Conservation (phyloP, 2,888 invertebrate species). For the Liodrosophila aerea region DNA sequence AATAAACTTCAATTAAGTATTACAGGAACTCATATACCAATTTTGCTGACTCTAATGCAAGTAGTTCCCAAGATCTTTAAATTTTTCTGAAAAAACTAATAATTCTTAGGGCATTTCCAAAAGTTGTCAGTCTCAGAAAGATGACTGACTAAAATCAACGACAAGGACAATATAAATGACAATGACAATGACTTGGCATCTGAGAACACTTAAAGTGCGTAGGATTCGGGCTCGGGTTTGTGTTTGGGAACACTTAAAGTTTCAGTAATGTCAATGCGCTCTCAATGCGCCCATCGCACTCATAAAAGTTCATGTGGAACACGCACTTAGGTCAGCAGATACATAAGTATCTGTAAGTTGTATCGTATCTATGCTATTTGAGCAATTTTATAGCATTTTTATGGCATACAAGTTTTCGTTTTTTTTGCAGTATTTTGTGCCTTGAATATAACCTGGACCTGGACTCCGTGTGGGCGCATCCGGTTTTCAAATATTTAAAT, state of each 20-base stretch:
- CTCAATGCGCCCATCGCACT: conserved; percentile 43
- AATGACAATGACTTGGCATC: conserved; percentile 42
- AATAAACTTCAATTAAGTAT: no score
- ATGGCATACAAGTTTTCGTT: conserved; percentile 61
- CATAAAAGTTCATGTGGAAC: conserved; percentile 60
- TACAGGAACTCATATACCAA: no score
- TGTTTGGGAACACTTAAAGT: conserved; percentile 42
- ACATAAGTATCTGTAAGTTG: conserved; percentile 29
- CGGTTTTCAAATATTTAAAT: conserved; percentile 69
- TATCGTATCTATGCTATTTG: conserved; percentile 61
- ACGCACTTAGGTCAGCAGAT: conserved; percentile 73
- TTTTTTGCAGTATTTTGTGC: conserved; percentile 18
- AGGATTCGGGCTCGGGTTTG: no score
- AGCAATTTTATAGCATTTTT: conserved; percentile 74
- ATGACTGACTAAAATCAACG: conserved; percentile 17
- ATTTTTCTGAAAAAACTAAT: no score
- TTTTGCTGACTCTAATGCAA: no score
- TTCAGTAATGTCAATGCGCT: conserved; percentile 47
- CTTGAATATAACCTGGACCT: neutral
- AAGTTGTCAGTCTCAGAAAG: conserved; percentile 23
- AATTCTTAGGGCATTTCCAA: conserved; percentile 4
- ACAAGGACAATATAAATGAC: conserved; percentile 33
- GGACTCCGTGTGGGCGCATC: conserved; percentile 3
- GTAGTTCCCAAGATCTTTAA: no score
- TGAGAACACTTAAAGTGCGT: conserved; percentile 10